Conservation (phyloP, 2,797 vertebrate species). For the Brachyrhaphis roseni region DNA sequence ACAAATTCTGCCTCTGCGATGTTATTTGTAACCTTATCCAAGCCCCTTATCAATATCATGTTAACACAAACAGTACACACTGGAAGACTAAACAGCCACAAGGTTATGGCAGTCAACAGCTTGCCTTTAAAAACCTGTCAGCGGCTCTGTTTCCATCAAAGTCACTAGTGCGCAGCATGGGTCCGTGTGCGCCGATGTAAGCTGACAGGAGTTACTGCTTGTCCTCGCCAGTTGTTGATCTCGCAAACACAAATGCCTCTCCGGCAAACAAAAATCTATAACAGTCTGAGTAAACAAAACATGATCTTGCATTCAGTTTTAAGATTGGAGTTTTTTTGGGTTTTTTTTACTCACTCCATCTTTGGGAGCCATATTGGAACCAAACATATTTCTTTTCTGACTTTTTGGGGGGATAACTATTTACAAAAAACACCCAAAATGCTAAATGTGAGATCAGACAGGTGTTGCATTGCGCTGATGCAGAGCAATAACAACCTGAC, state of each 20-base stretch:
- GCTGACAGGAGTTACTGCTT: slow-evolving; percentile 61
- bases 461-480: slow-evolving; percentile 23
- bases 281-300: slow-evolving; percentile 30
- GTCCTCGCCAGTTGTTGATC: slow-evolving; percentile 38
- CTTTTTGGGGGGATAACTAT: neutral
- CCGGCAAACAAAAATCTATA: slow-evolving; percentile 16
- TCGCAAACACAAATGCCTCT: slow-evolving; percentile 40
- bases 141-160: slow-evolving; percentile 78
- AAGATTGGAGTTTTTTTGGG: neutral
- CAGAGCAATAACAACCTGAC: slow-evolving; percentile 36
- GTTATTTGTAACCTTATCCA: slow-evolving; percentile 60
- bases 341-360: neutral
- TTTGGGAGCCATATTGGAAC: neutral
- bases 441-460: slow-evolving; percentile 23
- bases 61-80: slow-evolving; percentile 35
- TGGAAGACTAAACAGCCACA: slow-evolving; percentile 57
- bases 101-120: slow-evolving; percentile 77
- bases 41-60: slow-evolving; percentile 43
- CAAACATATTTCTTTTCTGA: neutral
- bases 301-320: slow-evolving; percentile 17
- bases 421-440: neutral
- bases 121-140: slow-evolving; percentile 82
- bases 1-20: slow-evolving; percentile 60
- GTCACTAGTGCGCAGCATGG: slow-evolving; percentile 61
- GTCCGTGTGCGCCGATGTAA: slow-evolving; percentile 32